These are phyloP conservation scores for Trichonephila clavipes DNA, from an alignment of 1,140 invertebrate genomes.

Conservation along the genomic window DNA sequence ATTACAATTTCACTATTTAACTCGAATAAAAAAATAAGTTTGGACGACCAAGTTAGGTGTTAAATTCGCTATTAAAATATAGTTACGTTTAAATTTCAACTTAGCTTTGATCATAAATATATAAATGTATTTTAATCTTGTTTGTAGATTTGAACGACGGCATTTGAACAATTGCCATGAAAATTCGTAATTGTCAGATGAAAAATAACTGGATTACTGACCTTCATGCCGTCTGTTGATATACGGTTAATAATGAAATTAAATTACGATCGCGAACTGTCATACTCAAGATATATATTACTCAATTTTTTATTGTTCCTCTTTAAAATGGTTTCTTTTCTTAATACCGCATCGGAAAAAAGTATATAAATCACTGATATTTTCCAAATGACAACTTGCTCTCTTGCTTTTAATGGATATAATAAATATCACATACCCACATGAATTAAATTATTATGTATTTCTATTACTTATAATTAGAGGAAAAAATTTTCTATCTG, in stretches of 20 bases:
- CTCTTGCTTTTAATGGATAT: too few relatives aligned
- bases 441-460: too few relatives aligned
- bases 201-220: neutral
- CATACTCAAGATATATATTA: neutral
- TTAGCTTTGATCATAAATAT: neutral
- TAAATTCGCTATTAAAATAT: neutral
- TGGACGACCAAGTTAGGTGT: neutral
- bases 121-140: neutral
- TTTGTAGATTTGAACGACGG: neutral
- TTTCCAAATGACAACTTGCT: too few relatives aligned
- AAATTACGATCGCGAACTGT: neutral
- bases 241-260: neutral
- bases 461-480: too few relatives aligned
- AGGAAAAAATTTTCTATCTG: too few relatives aligned
- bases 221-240: neutral
- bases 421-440: too few relatives aligned
- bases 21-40: neutral
- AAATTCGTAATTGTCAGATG: neutral
- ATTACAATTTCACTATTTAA: neutral
- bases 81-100: neutral
- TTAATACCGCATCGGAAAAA: too few relatives aligned
- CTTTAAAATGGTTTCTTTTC: neutral
- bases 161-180: constrained; percentile 1
- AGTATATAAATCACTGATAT: too few relatives aligned
- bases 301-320: neutral